phyloP scores from a whole-genome alignment of 2,113 vertebrate species.

The Sialia sialis region DNA sequence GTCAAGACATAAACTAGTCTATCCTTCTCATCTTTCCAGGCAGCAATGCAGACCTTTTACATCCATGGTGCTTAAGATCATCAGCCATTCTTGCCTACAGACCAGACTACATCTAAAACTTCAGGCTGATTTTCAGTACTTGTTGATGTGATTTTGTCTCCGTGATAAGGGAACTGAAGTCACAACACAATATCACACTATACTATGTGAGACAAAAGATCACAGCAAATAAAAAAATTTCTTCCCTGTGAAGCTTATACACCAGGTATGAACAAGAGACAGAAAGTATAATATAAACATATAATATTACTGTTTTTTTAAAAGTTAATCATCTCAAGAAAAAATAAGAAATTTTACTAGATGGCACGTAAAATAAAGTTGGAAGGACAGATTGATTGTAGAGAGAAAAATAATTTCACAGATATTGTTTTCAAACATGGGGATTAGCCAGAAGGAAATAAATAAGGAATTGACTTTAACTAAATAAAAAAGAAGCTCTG shows the following conservation, averaged over 20 bases:
- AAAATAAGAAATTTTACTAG: neutral
- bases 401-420: neutral
- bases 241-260: neutral
- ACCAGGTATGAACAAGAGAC: neutral
- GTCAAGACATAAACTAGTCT: neutral
- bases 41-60: neutral
- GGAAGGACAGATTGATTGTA: neutral
- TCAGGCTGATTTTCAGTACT: neutral
- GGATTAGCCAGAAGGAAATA: neutral
- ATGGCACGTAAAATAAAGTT: neutral
- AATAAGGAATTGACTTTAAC: neutral
- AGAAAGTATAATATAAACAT: neutral
- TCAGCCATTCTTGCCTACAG: neutral
- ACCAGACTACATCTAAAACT: neutral
- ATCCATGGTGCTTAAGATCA: neutral
- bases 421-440: neutral
- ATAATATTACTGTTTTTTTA: neutral
- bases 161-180: neutral
- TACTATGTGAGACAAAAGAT: neutral
- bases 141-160: neutral
- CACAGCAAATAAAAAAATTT: neutral
- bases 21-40: neutral
- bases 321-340: neutral
- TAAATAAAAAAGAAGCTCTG: neutral
- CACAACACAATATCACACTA: neutral